Evolutionary conservation across 2,888 invertebrate species (phyloP).

Genomic region (Chymomyza amoena): DNA sequence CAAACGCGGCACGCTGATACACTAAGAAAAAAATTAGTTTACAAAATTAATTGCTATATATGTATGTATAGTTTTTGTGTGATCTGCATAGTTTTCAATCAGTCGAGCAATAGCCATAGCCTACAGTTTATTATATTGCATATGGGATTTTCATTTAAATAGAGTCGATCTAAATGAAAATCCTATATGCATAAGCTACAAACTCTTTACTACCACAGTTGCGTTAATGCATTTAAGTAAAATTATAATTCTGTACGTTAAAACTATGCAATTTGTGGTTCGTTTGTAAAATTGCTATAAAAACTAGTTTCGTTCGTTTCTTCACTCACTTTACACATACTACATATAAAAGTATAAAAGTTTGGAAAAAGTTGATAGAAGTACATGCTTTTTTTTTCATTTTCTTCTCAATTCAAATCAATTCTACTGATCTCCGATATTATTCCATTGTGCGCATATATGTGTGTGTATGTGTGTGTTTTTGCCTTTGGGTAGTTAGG

Average conservation of each 20-base stretch:
- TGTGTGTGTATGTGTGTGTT: slow-evolving; percentile 30
- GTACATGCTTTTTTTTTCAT: slow-evolving; percentile 27
- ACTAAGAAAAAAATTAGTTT: slow-evolving; percentile 53
- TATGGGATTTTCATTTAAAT: slow-evolving; percentile 10
- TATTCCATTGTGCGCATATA: slow-evolving; percentile 29
- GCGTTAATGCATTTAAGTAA: slow-evolving; percentile 42
- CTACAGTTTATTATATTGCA: slow-evolving; percentile 47
- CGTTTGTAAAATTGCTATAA: slow-evolving; percentile 72
- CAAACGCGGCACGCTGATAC: slow-evolving; percentile 34
- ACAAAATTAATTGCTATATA: slow-evolving; percentile 54
- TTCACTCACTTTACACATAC: slow-evolving; percentile 58
- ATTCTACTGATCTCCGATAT: slow-evolving; percentile 27
- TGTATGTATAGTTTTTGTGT: slow-evolving; percentile 24
- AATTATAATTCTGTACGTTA: slow-evolving; percentile 62
- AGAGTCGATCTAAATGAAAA: slow-evolving; percentile 56
- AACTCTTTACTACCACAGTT: slow-evolving; percentile 45
- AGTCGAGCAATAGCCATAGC: slow-evolving; percentile 77
- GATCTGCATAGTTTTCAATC: slow-evolving; percentile 70
- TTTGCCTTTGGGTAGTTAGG: slow-evolving; percentile 44
- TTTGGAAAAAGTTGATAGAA: slow-evolving; percentile 63
- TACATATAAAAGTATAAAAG: slow-evolving; percentile 71
- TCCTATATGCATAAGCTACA: slow-evolving; percentile 30
- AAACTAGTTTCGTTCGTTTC: slow-evolving; percentile 72
- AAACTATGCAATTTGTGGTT: slow-evolving; percentile 66
- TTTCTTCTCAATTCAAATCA: slow-evolving; percentile 47